Percentiles rank a stretch among this genome's conserved stretches.
Evolutionary conservation across 1,140 invertebrate genomes (phyloP).

Genomic region (Branchinecta lynchi): DNA sequence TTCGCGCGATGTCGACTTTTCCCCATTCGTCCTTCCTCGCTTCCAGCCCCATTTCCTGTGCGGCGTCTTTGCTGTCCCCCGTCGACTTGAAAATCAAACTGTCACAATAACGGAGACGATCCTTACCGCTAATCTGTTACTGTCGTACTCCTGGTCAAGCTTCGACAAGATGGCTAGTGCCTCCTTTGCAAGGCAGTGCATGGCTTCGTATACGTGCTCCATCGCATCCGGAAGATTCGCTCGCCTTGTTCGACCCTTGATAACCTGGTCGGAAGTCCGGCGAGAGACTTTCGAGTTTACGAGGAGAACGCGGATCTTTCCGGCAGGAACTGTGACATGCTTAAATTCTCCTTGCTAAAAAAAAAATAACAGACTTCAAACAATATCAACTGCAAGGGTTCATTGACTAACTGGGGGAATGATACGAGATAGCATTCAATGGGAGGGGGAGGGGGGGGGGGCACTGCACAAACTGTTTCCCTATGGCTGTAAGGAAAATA

Average conservation of each 20-base stretch:
- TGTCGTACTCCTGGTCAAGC: neutral
- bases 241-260: neutral
- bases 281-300: constrained; percentile 7
- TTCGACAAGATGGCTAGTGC: neutral
- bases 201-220: neutral
- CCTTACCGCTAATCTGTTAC: neutral
- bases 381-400: no score
- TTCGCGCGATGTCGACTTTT: no score
- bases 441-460: no score
- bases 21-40: no score
- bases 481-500: no score
- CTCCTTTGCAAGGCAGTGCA: neutral
- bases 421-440: no score
- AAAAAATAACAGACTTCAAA: neutral
- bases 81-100: no score
- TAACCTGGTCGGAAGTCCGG: constrained; percentile 5
- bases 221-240: neutral
- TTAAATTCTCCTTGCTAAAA: neutral
- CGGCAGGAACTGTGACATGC: neutral
- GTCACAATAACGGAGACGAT: neutral
- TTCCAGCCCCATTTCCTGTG: no score
- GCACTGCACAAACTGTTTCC: no score
- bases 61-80: no score
- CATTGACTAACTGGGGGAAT: no score
- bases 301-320: neutral